Percentiles rank a stretch among this genome's conserved stretches.
These are phyloP conservation scores for Carettochelys insculpta DNA, from an alignment of 2,113 vertebrate species.

Conservation along the genomic window DNA sequence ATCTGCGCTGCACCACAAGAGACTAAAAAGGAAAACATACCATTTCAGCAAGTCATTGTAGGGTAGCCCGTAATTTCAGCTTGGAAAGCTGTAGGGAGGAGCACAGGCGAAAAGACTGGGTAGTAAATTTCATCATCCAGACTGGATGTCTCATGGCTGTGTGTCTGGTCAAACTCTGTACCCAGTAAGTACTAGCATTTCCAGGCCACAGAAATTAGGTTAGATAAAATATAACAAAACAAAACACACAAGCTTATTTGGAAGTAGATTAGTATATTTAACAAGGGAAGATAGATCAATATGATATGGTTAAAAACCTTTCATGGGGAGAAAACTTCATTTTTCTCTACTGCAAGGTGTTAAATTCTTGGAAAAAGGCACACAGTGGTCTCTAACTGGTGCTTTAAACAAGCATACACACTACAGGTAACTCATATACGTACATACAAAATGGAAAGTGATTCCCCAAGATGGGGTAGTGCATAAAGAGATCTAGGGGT, in stretches of 20 bases:
- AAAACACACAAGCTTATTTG: background rate
- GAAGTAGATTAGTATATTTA: background rate
- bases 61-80: background rate
- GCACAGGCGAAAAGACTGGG: background rate
- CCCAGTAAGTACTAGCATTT: background rate
- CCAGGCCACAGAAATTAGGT: background rate
- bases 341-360: background rate
- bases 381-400: background rate
- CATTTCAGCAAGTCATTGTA: background rate
- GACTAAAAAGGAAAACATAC: background rate
- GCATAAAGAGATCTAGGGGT: too few relatives aligned
- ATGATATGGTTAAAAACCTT: background rate
- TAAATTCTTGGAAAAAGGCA: background rate
- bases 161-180: background rate
- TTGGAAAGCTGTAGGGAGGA: background rate
- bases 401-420: background rate
- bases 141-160: background rate
- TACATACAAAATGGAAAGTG: too few relatives aligned
- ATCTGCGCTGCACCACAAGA: conserved; percentile 10
- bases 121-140: background rate
- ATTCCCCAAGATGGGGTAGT: too few relatives aligned
- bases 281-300: background rate
- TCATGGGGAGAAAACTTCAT: background rate
- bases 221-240: background rate
- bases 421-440: background rate